Conservation (phyloP, 2,113 vertebrate species). For the Stictonetta naevosa region DNA sequence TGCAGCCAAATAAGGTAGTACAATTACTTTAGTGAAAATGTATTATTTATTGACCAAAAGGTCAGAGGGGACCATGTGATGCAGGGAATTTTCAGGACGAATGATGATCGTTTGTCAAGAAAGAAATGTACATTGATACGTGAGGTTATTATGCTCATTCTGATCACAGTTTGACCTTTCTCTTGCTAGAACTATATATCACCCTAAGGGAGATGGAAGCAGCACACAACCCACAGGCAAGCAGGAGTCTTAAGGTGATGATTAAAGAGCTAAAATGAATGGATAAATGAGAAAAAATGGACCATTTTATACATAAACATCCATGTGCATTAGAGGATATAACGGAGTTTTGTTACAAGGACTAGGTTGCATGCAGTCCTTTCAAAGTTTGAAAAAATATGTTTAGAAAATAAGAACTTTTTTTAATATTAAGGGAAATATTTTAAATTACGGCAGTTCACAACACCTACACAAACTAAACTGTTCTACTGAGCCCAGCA, state of each 20-base stretch:
- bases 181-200: slow-evolving; percentile 47
- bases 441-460: background rate
- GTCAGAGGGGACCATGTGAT: slow-evolving; percentile 65
- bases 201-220: slow-evolving; percentile 13
- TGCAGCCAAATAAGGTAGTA: slow-evolving; percentile 43
- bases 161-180: slow-evolving; percentile 64
- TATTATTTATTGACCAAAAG: slow-evolving; percentile 74
- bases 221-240: background rate
- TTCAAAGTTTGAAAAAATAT: background rate
- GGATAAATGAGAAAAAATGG: background rate
- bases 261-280: slow-evolving; percentile 24
- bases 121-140: slow-evolving; percentile 51
- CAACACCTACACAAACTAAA: background rate
- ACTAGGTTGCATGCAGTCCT: background rate
- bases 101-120: slow-evolving; percentile 63
- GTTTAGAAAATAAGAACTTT: background rate
- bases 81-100: slow-evolving; percentile 48
- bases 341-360: background rate
- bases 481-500: background rate
- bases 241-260: background rate
- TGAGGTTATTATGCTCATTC: slow-evolving; percentile 54
- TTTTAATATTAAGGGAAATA: background rate
- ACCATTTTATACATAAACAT: background rate
- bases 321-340: background rate
- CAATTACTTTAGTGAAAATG: slow-evolving; percentile 45